Evolutionary conservation across 2,888 invertebrate species (phyloP).

Genomic region (Eristalis arbustorum): DNA sequence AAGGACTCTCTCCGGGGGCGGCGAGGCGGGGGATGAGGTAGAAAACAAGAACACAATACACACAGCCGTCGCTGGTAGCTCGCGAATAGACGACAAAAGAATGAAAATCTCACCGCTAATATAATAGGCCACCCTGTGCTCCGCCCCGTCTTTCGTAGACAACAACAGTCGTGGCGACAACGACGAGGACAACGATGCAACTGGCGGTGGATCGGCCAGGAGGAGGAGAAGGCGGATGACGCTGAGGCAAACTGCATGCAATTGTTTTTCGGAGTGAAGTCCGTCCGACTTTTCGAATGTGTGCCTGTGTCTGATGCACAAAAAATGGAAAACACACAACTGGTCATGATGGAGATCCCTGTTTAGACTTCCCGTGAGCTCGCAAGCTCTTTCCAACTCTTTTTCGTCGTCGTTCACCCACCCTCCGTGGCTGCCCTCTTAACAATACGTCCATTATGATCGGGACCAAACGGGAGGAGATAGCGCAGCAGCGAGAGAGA

Average conservation of each 20-base stretch:
- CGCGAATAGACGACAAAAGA: slow-evolving; percentile 51
- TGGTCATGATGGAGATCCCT: slow-evolving; percentile 60
- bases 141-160: background rate
- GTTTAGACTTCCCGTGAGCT: slow-evolving; percentile 36
- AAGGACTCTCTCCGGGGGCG: slow-evolving; percentile 14
- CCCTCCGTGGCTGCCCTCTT: slow-evolving; percentile 27
- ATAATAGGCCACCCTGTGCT: slow-evolving; percentile 32
- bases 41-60: slow-evolving; percentile 18
- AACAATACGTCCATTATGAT: slow-evolving; percentile 68
- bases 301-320: slow-evolving; percentile 27
- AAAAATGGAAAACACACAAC: background rate
- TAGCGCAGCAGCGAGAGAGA: slow-evolving; percentile 28
- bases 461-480: slow-evolving; percentile 39
- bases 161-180: background rate
- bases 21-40: background rate
- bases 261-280: background rate
- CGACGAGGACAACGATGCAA: background rate
- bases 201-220: background rate
- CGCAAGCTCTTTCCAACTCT: background rate
- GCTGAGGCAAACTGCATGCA: background rate
- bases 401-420: slow-evolving; percentile 1
- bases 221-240: background rate
- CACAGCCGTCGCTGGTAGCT: background rate
- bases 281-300: background rate
- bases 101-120: slow-evolving; percentile 55